Conservation (phyloP, 2,797 vertebrate genomes). For the Protosalanx chinensis region DNA sequence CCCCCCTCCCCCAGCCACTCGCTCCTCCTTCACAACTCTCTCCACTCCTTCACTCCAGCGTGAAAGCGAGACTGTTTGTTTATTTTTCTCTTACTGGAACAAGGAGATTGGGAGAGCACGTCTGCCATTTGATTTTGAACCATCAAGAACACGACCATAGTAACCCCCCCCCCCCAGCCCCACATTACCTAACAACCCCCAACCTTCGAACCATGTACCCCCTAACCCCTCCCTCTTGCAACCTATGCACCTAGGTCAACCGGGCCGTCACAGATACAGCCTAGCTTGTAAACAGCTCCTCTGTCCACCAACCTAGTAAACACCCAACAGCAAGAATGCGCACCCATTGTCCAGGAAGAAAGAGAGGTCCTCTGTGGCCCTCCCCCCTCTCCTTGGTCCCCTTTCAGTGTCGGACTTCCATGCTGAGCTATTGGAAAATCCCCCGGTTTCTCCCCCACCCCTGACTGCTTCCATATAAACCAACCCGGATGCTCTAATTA, state of each 20-base stretch:
- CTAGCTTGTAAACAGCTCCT: slow-evolving; percentile 24
- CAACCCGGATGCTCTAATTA: slow-evolving; percentile 42
- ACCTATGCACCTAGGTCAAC: slow-evolving; percentile 38
- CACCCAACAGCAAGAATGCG: slow-evolving; percentile 39
- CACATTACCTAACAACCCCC: neutral
- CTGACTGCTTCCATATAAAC: slow-evolving; percentile 43
- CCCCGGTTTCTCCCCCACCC: slow-evolving; percentile 56
- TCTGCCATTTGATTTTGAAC: slow-evolving; percentile 70
- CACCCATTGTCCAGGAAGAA: slow-evolving; percentile 61
- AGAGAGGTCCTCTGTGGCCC: slow-evolving; percentile 45
- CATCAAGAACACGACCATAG: no score
- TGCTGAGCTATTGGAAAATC: slow-evolving; percentile 61
- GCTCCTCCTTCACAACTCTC: slow-evolving; percentile 28
- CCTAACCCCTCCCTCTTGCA: neutral
- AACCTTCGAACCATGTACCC: no score
- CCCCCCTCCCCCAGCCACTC: slow-evolving; percentile 7
- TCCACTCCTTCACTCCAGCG: slow-evolving; percentile 47
- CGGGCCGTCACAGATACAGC: slow-evolving; percentile 22
- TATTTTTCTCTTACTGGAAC: slow-evolving; percentile 71
- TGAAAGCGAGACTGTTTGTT: slow-evolving; percentile 69
- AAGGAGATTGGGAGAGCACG: slow-evolving; percentile 61
- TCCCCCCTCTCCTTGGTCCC: slow-evolving; percentile 63
- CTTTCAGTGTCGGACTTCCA: slow-evolving; percentile 51
- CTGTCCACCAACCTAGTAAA: slow-evolving; percentile 36
- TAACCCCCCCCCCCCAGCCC: slow-evolving; percentile 37